Evolutionary conservation across 2,113 vertebrate genomes (phyloP).

Genomic region (Rhombomys opimus): DNA sequence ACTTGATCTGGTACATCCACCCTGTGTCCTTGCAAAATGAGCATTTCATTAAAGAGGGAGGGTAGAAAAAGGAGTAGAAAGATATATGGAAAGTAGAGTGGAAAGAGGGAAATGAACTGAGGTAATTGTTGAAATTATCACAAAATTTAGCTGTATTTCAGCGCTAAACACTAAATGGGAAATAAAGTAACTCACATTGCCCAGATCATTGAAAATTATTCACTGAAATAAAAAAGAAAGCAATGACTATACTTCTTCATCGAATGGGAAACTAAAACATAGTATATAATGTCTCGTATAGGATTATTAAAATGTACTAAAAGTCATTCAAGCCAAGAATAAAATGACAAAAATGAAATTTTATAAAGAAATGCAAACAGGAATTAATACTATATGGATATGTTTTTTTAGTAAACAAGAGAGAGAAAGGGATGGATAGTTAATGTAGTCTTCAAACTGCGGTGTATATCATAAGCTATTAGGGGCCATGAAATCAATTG

Average conservation of each 20-base stretch:
- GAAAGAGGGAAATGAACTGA: neutral
- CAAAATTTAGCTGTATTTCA: constrained; percentile 3
- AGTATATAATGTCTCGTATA: neutral
- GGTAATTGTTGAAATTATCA: neutral
- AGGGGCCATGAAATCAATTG: neutral
- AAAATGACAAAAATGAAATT: constrained; percentile 22
- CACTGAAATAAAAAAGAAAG: constrained; percentile 54
- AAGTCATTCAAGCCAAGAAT: constrained; percentile 37
- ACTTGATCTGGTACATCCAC: neutral
- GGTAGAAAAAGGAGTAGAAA: neutral
- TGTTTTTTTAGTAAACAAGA: neutral
- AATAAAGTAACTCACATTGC: neutral
- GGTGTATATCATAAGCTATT: neutral
- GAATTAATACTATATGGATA: constrained; percentile 14
- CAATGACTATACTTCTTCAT: neutral
- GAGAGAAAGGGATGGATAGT: neutral
- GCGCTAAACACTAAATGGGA: neutral
- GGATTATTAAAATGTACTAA: neutral
- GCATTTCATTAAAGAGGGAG: neutral
- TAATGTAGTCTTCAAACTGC: neutral
- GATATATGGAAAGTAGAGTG: neutral
- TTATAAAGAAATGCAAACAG: neutral
- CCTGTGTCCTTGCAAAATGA: neutral
- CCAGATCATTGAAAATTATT: constrained; percentile 29
- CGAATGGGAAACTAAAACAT: neutral